Percentiles rank a stretch among this genome's conserved stretches.
Evolutionary conservation across 2,113 vertebrate genomes (phyloP).

Genomic region (Mesitornis unicolor): DNA sequence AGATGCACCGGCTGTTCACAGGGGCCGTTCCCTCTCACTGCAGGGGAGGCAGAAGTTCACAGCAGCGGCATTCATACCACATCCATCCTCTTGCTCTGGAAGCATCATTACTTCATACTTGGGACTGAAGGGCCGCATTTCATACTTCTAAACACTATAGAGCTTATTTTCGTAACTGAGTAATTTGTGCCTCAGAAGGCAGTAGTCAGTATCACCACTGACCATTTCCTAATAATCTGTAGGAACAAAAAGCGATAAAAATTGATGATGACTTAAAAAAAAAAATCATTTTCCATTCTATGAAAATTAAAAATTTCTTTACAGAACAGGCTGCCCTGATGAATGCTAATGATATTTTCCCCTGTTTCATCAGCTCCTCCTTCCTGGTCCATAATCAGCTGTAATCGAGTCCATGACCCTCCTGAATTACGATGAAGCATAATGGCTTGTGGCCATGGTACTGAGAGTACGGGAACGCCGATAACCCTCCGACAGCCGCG

Average conservation of each 20-base stretch:
- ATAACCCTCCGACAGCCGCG: background rate
- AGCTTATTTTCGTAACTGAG: background rate
- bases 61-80: background rate
- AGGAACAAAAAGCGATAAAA: background rate
- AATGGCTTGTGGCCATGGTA: background rate
- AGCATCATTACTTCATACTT: background rate
- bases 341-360: background rate
- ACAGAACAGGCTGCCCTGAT: background rate
- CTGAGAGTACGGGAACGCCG: background rate
- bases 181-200: background rate
- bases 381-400: background rate
- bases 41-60: background rate
- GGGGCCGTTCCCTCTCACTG: background rate
- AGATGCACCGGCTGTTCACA: background rate
- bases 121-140: background rate
- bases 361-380: background rate
- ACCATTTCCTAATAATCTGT: background rate
- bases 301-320: background rate
- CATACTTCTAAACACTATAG: background rate
- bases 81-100: background rate
- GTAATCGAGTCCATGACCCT: background rate
- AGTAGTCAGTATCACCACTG: background rate
- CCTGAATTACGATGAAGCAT: accelerated
- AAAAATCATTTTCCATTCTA: background rate
- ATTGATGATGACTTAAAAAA: background rate